These are phyloP conservation scores for Pteronura brasiliensis DNA, from an alignment of 2,113 vertebrate species.

Conservation along the genomic window DNA sequence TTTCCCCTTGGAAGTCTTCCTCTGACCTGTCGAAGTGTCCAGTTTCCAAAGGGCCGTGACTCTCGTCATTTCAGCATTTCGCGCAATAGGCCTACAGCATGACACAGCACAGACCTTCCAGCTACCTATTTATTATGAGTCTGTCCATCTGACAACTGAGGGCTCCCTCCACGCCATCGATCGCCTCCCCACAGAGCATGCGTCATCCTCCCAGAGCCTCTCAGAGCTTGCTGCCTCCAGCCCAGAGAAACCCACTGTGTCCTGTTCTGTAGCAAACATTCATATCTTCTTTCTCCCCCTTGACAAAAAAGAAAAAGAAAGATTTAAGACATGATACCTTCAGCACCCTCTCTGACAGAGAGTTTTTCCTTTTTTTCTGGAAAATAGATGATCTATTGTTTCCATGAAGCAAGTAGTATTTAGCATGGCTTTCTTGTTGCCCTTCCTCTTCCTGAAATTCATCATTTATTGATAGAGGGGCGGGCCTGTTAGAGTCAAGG, in stretches of 20 bases:
- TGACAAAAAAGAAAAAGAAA: neutral
- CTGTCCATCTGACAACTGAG: neutral
- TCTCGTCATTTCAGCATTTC: neutral
- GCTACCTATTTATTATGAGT: accelerated
- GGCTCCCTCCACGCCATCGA: accelerated
- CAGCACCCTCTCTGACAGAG: neutral
- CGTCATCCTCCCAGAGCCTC: neutral
- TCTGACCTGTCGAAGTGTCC: neutral
- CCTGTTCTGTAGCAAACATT: neutral
- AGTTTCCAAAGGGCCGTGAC: neutral
- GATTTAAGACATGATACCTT: neutral
- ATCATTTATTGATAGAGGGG: neutral
- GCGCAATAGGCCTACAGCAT: neutral
- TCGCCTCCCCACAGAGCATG: neutral
- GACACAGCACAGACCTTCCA: neutral
- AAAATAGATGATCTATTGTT: neutral
- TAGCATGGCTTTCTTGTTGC: neutral
- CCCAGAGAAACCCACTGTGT: neutral
- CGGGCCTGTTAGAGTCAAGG: neutral
- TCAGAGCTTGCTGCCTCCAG: accelerated
- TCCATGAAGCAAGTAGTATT: slow-evolving; percentile 30
- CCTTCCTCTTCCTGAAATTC: neutral
- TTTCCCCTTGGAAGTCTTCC: neutral
- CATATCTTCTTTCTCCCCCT: neutral
- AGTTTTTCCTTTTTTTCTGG: neutral